A percentile compares a stretch with the other conserved stretches of the same genome.
These are phyloP conservation scores for Potamilus streckersoni DNA, from an alignment of 1,140 invertebrate genomes.

Conservation along the genomic window DNA sequence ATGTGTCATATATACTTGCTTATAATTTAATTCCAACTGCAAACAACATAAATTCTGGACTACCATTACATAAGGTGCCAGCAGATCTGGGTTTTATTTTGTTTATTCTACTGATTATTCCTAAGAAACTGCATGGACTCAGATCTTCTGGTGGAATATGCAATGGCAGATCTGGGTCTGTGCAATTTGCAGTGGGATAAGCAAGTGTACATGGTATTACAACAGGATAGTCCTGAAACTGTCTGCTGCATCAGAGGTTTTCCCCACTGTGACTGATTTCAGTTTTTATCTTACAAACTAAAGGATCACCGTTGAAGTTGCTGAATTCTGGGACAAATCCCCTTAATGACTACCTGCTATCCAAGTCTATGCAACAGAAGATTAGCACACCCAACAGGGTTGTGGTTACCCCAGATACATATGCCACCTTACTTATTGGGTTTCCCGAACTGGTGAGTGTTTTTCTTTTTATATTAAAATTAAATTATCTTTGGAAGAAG, in stretches of 20 bases:
- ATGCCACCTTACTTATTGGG: constrained; percentile 70
- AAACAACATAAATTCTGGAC: too few relatives aligned
- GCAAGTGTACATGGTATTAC: too few relatives aligned
- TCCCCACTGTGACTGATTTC: neutral
- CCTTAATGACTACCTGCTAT: constrained; percentile 46
- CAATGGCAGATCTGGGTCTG: too few relatives aligned
- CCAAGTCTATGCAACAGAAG: constrained; percentile 59
- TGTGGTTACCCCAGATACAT: constrained; percentile 65
- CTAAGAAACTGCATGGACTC: too few relatives aligned
- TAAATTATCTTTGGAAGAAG: too few relatives aligned
- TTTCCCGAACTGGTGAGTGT: constrained; percentile 70
- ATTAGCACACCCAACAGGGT: constrained; percentile 71
- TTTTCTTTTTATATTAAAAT: neutral
- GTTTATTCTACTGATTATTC: too few relatives aligned
- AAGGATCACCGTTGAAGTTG: neutral
- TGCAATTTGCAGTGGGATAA: too few relatives aligned
- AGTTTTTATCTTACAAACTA: neutral
- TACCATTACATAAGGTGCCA: too few relatives aligned
- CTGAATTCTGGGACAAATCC: constrained; percentile 26
- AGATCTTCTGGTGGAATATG: too few relatives aligned
- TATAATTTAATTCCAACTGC: too few relatives aligned
- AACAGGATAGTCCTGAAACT: neutral
- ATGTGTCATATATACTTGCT: too few relatives aligned
- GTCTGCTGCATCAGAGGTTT: neutral
- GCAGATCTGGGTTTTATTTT: too few relatives aligned